Percentiles rank a stretch among this genome's conserved stretches.
phyloP scores from a whole-genome alignment of 2,113 vertebrate genomes.

The Fregata magnificens region DNA sequence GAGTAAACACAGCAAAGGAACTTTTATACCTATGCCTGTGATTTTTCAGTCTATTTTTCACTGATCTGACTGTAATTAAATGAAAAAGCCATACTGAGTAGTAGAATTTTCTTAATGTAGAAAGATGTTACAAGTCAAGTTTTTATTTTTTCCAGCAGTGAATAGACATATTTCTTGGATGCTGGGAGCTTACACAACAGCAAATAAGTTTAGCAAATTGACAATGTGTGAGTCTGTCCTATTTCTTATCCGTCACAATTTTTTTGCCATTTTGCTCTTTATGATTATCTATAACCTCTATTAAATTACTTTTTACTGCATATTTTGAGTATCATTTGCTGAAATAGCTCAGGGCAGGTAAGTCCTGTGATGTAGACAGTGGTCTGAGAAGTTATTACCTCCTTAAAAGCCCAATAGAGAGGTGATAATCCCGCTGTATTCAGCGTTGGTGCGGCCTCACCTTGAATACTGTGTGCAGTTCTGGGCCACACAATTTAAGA shows the following conservation, averaged over 20 bases:
- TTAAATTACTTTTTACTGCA: not conserved
- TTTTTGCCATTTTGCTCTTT: not conserved
- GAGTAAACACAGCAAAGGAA: not conserved
- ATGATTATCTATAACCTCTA: not conserved
- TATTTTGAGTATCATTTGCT: not conserved
- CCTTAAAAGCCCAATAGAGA: not conserved
- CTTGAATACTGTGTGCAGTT: not conserved
- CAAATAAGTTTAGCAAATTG: not conserved
- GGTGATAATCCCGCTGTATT: not conserved
- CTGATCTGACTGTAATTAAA: not conserved
- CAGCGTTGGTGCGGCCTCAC: not conserved
- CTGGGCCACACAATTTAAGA: not conserved
- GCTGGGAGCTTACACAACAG: not conserved
- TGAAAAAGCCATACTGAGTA: not conserved
- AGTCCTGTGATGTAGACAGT: not conserved
- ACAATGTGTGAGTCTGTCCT: not conserved
- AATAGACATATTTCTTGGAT: not conserved
- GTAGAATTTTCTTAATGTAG: not conserved
- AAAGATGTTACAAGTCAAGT: not conserved
- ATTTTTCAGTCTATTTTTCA: not conserved
- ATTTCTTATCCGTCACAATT: not conserved
- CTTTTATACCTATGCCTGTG: not conserved
- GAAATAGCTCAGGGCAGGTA: not conserved
- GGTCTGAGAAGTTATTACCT: not conserved
- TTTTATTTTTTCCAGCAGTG: not conserved